phyloP scores from a whole-genome alignment of 1,140 invertebrate species.

The Condylostylus longicornis region DNA sequence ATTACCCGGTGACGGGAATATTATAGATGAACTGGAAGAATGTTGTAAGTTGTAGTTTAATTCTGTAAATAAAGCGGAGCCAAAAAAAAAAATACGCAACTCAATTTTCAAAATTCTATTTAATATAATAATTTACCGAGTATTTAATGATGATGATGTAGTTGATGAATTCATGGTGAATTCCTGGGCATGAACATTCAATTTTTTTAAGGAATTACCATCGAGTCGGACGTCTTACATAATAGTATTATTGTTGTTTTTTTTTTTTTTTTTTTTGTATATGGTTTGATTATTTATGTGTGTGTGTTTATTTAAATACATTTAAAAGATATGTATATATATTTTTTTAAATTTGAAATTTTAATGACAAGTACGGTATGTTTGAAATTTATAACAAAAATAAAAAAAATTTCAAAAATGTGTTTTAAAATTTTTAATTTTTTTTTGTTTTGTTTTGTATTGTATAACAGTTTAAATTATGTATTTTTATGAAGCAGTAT shows the following conservation, averaged over 20 bases:
- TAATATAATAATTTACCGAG: slow-evolving; percentile 20
- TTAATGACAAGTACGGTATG: too few relatives aligned
- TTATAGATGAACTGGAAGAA: slow-evolving; percentile 31
- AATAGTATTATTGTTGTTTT: not conserved
- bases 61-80: slow-evolving; percentile 20
- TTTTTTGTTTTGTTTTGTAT: not conserved
- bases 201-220: slow-evolving; percentile 34
- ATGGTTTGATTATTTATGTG: not conserved
- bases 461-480: not conserved
- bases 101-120: slow-evolving; percentile 6
- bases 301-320: too few relatives aligned
- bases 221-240: slow-evolving; percentile 9
- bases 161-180: slow-evolving; percentile 49
- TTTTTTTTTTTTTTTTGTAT: not conserved
- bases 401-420: not conserved
- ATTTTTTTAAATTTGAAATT: too few relatives aligned
- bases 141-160: slow-evolving; percentile 14
- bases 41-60: slow-evolving; percentile 30
- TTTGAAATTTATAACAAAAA: not conserved
- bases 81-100: slow-evolving; percentile 3
- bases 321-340: too few relatives aligned
- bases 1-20: slow-evolving; percentile 28
- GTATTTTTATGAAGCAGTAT: too few relatives aligned
- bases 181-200: slow-evolving; percentile 73
- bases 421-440: not conserved